Base-by-base conservation (phyloP, 2,113 vertebrate genomes). In the Micromys minutus region DNA sequence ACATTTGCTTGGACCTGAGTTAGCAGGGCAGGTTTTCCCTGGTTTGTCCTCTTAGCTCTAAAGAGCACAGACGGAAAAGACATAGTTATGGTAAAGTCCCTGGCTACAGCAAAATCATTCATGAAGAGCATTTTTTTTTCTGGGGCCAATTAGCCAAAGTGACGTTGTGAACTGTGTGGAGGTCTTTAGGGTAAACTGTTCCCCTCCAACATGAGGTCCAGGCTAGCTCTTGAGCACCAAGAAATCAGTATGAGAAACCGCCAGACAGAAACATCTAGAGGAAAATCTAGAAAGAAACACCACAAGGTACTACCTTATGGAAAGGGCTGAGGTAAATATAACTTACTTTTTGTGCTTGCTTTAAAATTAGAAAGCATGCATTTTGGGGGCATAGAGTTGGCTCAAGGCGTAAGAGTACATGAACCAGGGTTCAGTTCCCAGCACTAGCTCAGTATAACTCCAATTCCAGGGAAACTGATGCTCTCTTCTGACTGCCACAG, bases 311-410 rank as follows among this genome's bases (percentile, higher is more conserved):
- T 65, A 59, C 29, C 45, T 63, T 77, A 9, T 19, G 39, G 72
- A 52, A 90, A 39, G 91, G n/a, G 24, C 59, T 52, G 39, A 39
- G 16, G 11, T 6, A 79, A 50, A 52, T 67, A 45, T 45, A 85
- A 65, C 24, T 24, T 59, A n/a, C 24, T 71, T 90, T 92, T 89
- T 34, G 39, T 85, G 81, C 8, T 31, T 65, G 26, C 61, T 87
- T 74, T 88, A 89, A 79, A 74, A 59, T 39, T 52, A 92, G 29
- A 91, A 89, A n/a, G 9, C 87, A 81, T 74, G 72, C 29, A 71
- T 86, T 89, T 92, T 86, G n/a, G 39, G 24, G n/a, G n/a, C 7
- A 7, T 57, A 59, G 55, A 59, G 12, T 42, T 83, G 55, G 34
- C 52, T n/a, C 77, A 80, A 31, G 52, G 52, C 50, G n/a, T 80